These are phyloP conservation scores for Drosophila orosa DNA, from an alignment of 1,140 invertebrate genomes.

Conservation along the genomic window DNA sequence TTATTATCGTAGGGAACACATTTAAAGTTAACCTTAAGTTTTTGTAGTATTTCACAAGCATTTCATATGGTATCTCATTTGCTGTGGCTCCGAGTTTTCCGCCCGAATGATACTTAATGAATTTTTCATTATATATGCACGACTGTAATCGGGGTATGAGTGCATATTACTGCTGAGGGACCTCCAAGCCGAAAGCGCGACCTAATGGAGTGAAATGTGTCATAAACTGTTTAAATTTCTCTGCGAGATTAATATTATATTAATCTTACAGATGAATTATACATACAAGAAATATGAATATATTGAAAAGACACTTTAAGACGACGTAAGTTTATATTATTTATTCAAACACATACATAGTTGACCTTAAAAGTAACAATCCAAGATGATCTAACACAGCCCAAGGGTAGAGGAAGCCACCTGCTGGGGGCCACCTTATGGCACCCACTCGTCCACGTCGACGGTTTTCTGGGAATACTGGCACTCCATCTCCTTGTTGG, in stretches of 20 bases:
- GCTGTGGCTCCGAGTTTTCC: conserved; percentile 1
- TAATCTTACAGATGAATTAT: background rate
- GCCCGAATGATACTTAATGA: conserved; percentile 44
- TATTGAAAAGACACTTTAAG: background rate
- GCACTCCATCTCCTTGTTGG: conserved; percentile 55
- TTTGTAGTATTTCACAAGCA: background rate
- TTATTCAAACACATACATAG: conserved; percentile 34
- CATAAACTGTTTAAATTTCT: conserved; percentile 38
- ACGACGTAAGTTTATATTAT: conserved; percentile 16
- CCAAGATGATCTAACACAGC: conserved; percentile 63
- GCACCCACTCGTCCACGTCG: conserved; percentile 68
- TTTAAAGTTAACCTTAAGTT: background rate
- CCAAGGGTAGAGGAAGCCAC: conserved; percentile 1
- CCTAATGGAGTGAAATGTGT: conserved; percentile 17
- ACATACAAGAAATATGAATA: background rate
- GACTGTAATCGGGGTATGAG: conserved; percentile 58
- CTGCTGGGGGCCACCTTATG: conserved; percentile 19
- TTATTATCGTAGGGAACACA: background rate
- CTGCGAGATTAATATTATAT: background rate
- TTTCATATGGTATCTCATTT: conserved; percentile 28
- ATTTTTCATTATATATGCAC: conserved; percentile 61
- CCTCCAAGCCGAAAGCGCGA: conserved; percentile 6
- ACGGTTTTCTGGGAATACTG: conserved; percentile 64
- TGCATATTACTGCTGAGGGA: conserved; percentile 58
- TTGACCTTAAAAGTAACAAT: conserved; percentile 40